These are phyloP conservation scores for Malthinus flaveolus DNA, from an alignment of 2,888 invertebrate species.

Conservation along the genomic window DNA sequence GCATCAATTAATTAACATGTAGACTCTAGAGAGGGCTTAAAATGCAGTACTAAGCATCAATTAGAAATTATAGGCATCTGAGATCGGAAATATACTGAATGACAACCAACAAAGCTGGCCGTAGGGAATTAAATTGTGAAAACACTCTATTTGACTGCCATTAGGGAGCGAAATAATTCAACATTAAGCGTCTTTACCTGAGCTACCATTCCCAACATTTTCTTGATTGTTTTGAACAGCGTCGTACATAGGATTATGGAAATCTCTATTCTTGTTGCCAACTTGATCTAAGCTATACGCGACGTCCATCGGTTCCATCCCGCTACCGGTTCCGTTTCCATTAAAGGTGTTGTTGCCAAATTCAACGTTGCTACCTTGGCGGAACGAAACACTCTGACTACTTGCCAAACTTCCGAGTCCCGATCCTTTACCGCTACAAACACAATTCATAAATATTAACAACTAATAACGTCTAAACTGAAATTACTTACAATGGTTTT, in stretches of 20 bases:
- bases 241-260: slow-evolving; percentile 98
- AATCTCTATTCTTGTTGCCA: slow-evolving; percentile 82
- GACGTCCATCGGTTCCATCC: slow-evolving; percentile 69
- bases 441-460: not conserved
- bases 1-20: too few relatives aligned
- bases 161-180: not conserved
- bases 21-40: too few relatives aligned
- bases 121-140: not conserved
- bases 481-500: slow-evolving; percentile 75
- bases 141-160: not conserved
- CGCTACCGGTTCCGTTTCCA: slow-evolving; percentile 55
- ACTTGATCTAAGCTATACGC: slow-evolving; percentile 81
- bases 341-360: slow-evolving; percentile 69
- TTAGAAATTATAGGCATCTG: too few relatives aligned
- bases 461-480: not conserved
- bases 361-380: slow-evolving; percentile 92
- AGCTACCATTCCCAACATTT: slow-evolving; percentile 62
- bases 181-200: slow-evolving; percentile 51
- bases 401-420: slow-evolving; percentile 79
- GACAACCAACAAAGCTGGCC: not conserved
- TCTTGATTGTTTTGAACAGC: slow-evolving; percentile 71
- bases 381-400: slow-evolving; percentile 89
- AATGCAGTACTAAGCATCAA: too few relatives aligned
- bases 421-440: slow-evolving; percentile 76
- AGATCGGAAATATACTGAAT: too few relatives aligned